Percentiles rank a stretch among this genome's conserved stretches.
phyloP scores from a whole-genome alignment of 2,797 vertebrate genomes.

The Poeciliopsis paucimaculata region DNA sequence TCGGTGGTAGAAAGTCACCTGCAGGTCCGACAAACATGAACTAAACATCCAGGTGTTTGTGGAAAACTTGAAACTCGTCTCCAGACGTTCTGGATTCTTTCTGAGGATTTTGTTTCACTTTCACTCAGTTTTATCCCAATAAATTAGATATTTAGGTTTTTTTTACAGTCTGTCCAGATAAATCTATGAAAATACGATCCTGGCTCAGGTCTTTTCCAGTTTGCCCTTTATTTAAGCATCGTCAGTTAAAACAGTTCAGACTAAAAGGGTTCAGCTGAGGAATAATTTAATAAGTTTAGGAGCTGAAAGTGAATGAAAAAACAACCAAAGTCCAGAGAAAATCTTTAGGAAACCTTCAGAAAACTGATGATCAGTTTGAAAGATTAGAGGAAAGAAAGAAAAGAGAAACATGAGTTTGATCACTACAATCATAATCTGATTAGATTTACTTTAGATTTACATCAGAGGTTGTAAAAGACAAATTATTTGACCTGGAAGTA shows the following conservation, averaged over 20 bases:
- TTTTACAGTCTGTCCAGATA: neutral
- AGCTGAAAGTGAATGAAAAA: neutral
- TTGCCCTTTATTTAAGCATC: neutral
- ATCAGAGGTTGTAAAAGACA: neutral
- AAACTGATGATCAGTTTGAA: neutral
- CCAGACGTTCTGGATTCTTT: neutral
- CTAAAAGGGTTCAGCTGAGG: neutral
- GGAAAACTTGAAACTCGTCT: neutral
- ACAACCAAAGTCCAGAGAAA: neutral
- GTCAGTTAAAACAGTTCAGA: neutral
- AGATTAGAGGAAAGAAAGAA: neutral
- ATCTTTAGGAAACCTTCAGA: neutral
- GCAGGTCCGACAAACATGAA: neutral
- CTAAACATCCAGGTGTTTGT: neutral
- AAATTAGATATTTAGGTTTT: neutral
- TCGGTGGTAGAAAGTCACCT: constrained; percentile 64
- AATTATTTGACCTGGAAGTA: neutral
- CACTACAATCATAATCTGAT: neutral
- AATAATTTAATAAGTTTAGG: neutral
- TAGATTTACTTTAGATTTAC: neutral
- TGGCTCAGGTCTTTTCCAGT: neutral
- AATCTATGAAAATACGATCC: neutral
- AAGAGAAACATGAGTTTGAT: neutral
- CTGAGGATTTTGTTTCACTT: neutral
- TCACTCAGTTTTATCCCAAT: neutral